Base-by-base conservation (phyloP, 2,888 invertebrate species). In the Pristionchus entomophagus region DNA sequence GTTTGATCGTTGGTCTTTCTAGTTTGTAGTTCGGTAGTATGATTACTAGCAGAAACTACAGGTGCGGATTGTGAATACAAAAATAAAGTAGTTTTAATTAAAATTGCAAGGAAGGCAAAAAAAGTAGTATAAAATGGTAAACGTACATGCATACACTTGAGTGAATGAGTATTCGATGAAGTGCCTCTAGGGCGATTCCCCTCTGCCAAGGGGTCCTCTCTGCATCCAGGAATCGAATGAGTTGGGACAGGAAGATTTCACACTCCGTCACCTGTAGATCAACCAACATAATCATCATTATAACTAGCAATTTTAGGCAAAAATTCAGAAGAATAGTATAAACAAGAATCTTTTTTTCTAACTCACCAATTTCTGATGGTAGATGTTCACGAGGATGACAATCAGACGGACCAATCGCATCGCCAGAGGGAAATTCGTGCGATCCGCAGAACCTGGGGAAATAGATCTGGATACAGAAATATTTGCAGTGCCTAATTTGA, bases 161-260 rank as follows among this genome's bases (percentile, higher is more conserved):
- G 92, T 97, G 97, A 84, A 97, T 96, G 0, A 96, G 96, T 95
- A 99, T 96, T 94, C 97, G 97, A 94, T 98, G 97, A 73, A 99
- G 95, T 3, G 99, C 98, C 95, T 99, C 99, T 29, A 99, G 94
- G 0, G 99, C 98, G 83, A 98, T 94, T 1, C 97, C 97, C 86
- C 98, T 95, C 94, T 99, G 98, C 99, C 99, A 99, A 88, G 96
- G 93, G 2, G 97, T 97, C 94, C 98, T 97, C 94, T 99, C 99
- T 0, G 97, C 96, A 94, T 99, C 99, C 94, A 99, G 95, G 94
- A 99, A 99, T 94, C 99, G 98, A 56, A 99, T 97, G 84, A 99
- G 96, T 83, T 99, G 95, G 0, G 98, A 98, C 69, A 99, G 95
- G 94, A 99, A 99, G 93, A 99, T 99, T 95, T 99, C 99, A 94